Percentiles rank a stretch among this genome's conserved stretches.
These are phyloP conservation scores for Odocoileus hemionus DNA, from an alignment of 2,113 vertebrate genomes.

Conservation along the genomic window DNA sequence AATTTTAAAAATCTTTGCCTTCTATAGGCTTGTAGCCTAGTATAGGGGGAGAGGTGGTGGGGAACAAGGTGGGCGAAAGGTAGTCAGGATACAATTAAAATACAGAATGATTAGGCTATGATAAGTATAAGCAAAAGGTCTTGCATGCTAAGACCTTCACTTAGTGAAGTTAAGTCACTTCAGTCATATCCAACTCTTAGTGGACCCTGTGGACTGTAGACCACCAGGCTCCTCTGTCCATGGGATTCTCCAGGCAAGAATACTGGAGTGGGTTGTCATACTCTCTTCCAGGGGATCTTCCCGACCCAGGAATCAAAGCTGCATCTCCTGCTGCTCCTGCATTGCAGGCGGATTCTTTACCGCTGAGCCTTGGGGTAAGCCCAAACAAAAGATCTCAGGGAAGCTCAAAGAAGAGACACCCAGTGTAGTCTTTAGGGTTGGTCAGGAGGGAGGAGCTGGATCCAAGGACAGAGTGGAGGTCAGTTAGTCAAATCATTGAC, in stretches of 20 bases:
- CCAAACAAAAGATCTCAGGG: neutral
- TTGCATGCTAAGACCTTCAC: neutral
- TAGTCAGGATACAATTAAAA: neutral
- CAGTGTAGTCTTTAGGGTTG: neutral
- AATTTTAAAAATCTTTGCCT: neutral
- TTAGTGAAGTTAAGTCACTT: neutral
- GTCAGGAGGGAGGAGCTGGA: neutral
- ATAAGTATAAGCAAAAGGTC: neutral
- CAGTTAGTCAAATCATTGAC: neutral
- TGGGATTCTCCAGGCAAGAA: neutral
- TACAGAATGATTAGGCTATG: neutral
- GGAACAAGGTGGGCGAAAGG: neutral
- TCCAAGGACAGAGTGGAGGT: neutral
- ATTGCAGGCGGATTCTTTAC: neutral
- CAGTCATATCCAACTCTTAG: neutral
- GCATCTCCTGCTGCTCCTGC: neutral
- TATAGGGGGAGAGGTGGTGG: neutral
- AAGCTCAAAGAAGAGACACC: neutral
- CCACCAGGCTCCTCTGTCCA: neutral
- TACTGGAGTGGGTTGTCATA: neutral
- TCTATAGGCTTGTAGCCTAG: neutral
- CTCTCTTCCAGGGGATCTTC: neutral
- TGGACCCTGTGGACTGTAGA: neutral
- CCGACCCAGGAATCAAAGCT: neutral
- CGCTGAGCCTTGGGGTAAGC: fast-evolving